Base-by-base conservation (phyloP, 2,888 invertebrate species). In the Nebria brevicollis region DNA sequence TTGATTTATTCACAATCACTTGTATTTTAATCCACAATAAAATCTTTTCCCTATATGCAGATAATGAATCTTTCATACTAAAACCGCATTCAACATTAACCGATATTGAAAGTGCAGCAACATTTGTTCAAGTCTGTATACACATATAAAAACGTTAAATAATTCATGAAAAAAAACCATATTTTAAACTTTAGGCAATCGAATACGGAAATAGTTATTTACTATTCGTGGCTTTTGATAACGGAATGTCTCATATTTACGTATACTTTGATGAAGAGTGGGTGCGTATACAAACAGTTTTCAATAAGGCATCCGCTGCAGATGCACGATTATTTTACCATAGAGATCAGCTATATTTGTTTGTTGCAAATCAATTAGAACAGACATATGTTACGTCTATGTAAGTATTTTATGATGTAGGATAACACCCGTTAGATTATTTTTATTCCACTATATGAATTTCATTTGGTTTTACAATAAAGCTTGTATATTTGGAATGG, bases 401-500 rank as follows among this genome's bases (percentile, higher is more conserved):
- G 54, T 54, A 54, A 54, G 54, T 54, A 54, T 11, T 54, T 54
- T 54, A 54, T 54, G 54, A 11, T 1, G 54, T 8, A 3, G 4
- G 54, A 43, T 8, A 8, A 6, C 43, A 43, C 0, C 10, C 43
- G 10, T 43, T 43, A 10, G 0, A 43, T 43, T 43, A 10, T 43
- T 8, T 43, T 10, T 43, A 43, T 20, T 34, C 5, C 5, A 54
- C 54, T 54, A 11, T 54, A 54, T 11, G 54, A 13, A 54, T 54
- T 54, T 54, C 1, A 54, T 54, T 54, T 54, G 54, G 54, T 54
- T 54, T 54, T 54, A 54, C 54, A 11, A 11, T 54, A 7, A 11
- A 54, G 54, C 54, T 54, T 54, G 54, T 54, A 54, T 54, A 54
- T 54, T 54, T 54, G 54, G 54, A 54, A 54, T 54, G 54, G 54